Percentiles rank a stretch among this genome's conserved stretches.
phyloP scores from a whole-genome alignment of 2,113 vertebrate species.

The Tupaia chinensis region DNA sequence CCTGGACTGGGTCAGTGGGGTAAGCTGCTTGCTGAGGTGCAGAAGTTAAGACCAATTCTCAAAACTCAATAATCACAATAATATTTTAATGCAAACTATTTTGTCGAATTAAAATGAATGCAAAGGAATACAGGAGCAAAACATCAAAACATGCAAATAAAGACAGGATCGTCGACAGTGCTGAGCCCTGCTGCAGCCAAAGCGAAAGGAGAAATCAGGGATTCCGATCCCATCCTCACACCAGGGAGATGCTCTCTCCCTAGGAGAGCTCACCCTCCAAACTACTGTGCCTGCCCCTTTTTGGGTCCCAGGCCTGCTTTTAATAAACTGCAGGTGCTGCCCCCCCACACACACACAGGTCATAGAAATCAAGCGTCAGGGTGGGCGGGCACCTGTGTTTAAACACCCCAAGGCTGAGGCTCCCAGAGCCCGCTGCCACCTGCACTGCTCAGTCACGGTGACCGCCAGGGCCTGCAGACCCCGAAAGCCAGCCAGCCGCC shows the following conservation, averaged over 20 bases:
- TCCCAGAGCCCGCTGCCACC: not conserved
- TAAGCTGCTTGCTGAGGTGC: not conserved
- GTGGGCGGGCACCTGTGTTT: not conserved
- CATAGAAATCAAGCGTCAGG: not conserved
- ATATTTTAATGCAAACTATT: not conserved
- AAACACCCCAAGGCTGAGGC: not conserved
- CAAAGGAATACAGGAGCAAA: not conserved
- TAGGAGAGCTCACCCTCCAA: too few relatives aligned
- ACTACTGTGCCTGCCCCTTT: not conserved
- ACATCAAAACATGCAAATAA: not conserved
- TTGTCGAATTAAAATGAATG: not conserved
- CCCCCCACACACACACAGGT: too few relatives aligned
- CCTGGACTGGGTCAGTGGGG: not conserved
- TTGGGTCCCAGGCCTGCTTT: not conserved
- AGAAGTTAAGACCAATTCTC: not conserved
- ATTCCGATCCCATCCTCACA: not conserved
- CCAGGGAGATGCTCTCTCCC: too few relatives aligned
- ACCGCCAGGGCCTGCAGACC: not conserved
- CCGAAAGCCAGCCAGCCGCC: not conserved
- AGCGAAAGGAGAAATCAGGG: not conserved
- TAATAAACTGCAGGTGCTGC: not conserved
- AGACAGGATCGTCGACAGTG: not conserved
- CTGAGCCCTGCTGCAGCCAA: not conserved
- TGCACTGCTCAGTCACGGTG: not conserved
- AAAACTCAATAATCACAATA: not conserved